phyloP scores from a whole-genome alignment of 2,797 vertebrate genomes.

The Rhinoraja longicauda region DNA sequence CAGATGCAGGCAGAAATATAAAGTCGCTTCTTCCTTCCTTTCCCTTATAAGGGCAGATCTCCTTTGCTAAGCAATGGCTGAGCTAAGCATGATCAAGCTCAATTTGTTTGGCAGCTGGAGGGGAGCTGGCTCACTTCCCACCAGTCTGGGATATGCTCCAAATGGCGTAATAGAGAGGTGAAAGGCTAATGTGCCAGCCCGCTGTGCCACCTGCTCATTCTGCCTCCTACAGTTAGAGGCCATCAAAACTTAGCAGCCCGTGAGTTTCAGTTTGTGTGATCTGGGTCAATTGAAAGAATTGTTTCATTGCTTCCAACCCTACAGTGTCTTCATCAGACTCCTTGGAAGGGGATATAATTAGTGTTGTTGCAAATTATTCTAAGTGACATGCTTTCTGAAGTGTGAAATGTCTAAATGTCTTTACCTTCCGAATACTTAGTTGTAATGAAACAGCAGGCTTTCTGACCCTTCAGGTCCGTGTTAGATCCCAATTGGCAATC shows the following conservation, averaged over 20 bases:
- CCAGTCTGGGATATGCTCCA: neutral
- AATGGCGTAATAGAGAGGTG: slow-evolving; percentile 12
- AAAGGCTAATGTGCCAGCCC: slow-evolving; percentile 6
- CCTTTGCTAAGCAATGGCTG: neutral
- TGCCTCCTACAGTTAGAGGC: neutral
- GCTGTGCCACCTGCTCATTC: slow-evolving; percentile 26
- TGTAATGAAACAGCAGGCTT: too few species aligned
- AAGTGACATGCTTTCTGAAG: slow-evolving; percentile 21
- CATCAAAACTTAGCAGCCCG: neutral
- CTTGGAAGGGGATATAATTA: neutral
- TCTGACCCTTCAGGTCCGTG: too few species aligned
- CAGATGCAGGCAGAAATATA: neutral
- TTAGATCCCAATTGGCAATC: too few species aligned
- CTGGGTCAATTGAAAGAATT: neutral
- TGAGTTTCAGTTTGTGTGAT: slow-evolving; percentile 4
- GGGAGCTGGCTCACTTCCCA: neutral
- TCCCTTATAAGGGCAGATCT: neutral
- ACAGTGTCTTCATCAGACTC: neutral
- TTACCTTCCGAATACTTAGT: neutral
- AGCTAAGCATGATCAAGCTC: neutral
- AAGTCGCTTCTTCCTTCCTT: neutral
- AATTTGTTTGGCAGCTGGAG: slow-evolving; percentile 19
- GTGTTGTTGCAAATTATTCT: neutral
- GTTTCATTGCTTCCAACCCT: neutral
- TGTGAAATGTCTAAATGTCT: slow-evolving; percentile 9